These are phyloP conservation scores for Scaptodrosophila lebanonensis DNA, from an alignment of 1,140 invertebrate genomes.

Conservation along the genomic window DNA sequence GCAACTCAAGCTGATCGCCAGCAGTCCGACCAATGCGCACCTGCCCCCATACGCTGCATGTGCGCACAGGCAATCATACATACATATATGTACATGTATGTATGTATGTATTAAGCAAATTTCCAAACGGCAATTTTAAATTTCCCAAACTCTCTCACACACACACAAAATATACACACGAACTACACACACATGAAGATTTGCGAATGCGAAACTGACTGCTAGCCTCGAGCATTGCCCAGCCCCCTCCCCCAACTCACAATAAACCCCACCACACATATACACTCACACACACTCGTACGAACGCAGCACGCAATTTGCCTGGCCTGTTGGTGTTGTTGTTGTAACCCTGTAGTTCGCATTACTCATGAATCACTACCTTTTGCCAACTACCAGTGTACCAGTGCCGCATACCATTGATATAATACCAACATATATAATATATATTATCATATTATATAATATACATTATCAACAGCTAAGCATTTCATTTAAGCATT, in stretches of 20 bases:
- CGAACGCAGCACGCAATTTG: slow-evolving; percentile 5
- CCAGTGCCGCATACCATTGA: too few species aligned
- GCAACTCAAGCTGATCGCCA: neutral
- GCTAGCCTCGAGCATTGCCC: slow-evolving; percentile 6
- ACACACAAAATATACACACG: slow-evolving; percentile 27
- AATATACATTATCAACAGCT: too few species aligned
- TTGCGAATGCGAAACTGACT: slow-evolving; percentile 64
- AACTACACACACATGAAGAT: slow-evolving; percentile 36
- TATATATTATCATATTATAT: too few species aligned
- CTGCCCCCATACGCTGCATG: too few species aligned
- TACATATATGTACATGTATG: neutral
- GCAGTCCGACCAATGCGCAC: neutral
- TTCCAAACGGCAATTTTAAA: slow-evolving; percentile 68
- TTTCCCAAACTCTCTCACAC: slow-evolving; percentile 31
- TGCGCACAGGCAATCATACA: neutral
- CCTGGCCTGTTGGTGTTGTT: too few species aligned
- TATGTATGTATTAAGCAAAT: slow-evolving; percentile 53
- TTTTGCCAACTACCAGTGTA: too few species aligned
- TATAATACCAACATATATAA: too few species aligned
- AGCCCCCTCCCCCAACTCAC: slow-evolving; percentile 20
- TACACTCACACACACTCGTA: slow-evolving; percentile 7
- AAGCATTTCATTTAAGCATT: too few species aligned
- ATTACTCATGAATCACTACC: too few species aligned
- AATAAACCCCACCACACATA: slow-evolving; percentile 14
- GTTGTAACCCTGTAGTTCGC: too few species aligned